These are phyloP conservation scores for Eristalis intricaria DNA, from an alignment of 2,888 invertebrate species.

Conservation along the genomic window DNA sequence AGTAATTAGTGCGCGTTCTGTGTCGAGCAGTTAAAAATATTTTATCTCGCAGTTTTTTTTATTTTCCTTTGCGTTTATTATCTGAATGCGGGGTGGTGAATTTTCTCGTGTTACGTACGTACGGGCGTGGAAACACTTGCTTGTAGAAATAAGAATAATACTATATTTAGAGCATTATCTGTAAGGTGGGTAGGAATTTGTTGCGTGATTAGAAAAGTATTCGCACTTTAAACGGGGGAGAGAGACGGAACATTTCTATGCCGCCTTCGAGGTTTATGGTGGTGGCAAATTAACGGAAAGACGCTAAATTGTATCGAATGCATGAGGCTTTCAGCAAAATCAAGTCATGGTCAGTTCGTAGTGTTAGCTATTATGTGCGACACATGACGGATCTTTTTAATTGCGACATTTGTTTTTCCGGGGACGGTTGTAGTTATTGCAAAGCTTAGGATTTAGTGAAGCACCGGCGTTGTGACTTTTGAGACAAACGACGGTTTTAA, in stretches of 20 bases:
- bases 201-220: conserved; percentile 4
- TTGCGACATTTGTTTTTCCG: background rate
- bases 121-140: background rate
- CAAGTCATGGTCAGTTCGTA: background rate
- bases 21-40: conserved; percentile 46
- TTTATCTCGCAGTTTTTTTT: conserved; percentile 40
- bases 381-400: background rate
- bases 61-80: conserved; percentile 14
- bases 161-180: conserved; percentile 30
- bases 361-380: background rate
- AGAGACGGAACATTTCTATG: background rate
- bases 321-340: background rate
- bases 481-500: background rate
- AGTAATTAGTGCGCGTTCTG: conserved; percentile 36
- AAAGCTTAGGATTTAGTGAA: background rate
- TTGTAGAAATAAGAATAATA: conserved; percentile 9
- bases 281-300: background rate
- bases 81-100: conserved; percentile 25
- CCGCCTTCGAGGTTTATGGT: background rate
- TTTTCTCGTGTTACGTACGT: background rate
- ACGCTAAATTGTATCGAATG: background rate
- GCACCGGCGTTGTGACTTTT: background rate
- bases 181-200: conserved; percentile 9
- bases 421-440: background rate
- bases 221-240: background rate